Evolutionary conservation across 2,797 vertebrate species (phyloP).

Genomic region (Ctenopoma kingsleyae): DNA sequence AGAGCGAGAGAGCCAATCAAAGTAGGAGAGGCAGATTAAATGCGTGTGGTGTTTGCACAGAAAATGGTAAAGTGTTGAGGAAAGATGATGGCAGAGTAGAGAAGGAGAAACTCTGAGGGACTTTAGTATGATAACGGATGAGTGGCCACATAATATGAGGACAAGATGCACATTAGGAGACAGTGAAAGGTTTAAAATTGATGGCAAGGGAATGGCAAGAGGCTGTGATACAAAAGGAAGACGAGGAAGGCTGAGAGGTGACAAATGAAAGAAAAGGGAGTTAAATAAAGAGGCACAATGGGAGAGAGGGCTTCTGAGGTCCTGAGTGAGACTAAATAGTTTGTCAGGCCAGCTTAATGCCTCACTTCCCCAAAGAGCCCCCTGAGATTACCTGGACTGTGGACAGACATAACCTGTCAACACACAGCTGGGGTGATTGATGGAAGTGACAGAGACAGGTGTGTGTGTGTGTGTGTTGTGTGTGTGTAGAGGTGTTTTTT

Average conservation of each 20-base stretch:
- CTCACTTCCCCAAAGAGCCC: conserved; percentile 80
- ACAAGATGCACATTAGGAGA: conserved; percentile 49
- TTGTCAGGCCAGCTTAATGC: conserved; percentile 78
- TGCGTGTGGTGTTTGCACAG: background rate
- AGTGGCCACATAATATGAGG: conserved; percentile 44
- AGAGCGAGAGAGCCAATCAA: conserved; percentile 3
- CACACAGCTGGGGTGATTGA: conserved; percentile 74
- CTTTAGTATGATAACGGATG: conserved; percentile 45
- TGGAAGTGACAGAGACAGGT: conserved; percentile 76
- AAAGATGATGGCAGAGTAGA: background rate
- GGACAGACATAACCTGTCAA: conserved; percentile 79
- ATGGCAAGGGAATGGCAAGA: conserved; percentile 15
- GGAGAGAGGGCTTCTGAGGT: conserved; percentile 61
- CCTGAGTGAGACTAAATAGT: conserved; percentile 82
- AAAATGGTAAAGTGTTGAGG: background rate
- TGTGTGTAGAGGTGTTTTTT: conserved; percentile 16
- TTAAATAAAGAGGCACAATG: conserved; percentile 48
- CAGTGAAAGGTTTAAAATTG: conserved; percentile 40
- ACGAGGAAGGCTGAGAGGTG: conserved; percentile 24
- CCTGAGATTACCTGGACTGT: conserved; percentile 80
- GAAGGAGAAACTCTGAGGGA: conserved; percentile 1
- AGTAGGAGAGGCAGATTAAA: background rate
- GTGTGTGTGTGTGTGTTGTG: conserved; percentile 51
- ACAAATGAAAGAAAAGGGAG: conserved; percentile 49
- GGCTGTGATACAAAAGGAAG: conserved; percentile 27